Base-by-base conservation (phyloP, 92 coral and sea anemone genomes). In the Epizoanthus ramosus region DNA sequence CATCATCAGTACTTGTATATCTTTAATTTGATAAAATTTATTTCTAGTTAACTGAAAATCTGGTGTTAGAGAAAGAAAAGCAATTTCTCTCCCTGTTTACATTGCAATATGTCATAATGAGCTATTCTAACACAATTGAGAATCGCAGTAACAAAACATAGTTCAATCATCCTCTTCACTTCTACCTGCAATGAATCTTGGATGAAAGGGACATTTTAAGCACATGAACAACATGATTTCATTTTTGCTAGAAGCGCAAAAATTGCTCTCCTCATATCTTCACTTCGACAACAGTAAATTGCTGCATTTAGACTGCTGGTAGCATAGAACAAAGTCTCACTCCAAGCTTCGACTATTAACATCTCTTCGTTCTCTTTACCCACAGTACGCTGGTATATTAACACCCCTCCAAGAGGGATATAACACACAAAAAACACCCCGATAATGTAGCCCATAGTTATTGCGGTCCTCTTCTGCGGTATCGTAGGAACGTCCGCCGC, bases 371-470 rank as follows among this genome's bases (percentile, higher is more conserved):
- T 21, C 22, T 41, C 31, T 15, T 66, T 21, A n/a, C 82, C 59
- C 15, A 5, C 17, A 43, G 18, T 19, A 9, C 47, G 66, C 18
- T 63, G 71, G 59, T 77, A 77, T 7, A 59, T 41, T 22, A 77
- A 63, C n/a, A 77, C 71, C 1, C 57, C 59, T 6, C 82, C 82
- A 12, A 77, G 24, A 13, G 82, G 82, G 35, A 24, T 77, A 60
- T 59, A 77, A 43, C 82, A 77, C 16, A 45, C 16, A 0, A 77
- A 23, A 5, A 77, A 61, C 21, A 77, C 82, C 3, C 71, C 82
- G 2, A 77, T 77, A 69, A 77, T 77, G 24, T 77, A 77, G 16
- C 71, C 82, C 82, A 77, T 77, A 60, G 82, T 77, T 61, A 77
- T 43, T 23, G 82, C 71, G 0, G 45, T 77, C 41, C 41, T 77